Percentiles rank a stretch among this genome's conserved stretches.
Conservation (phyloP, 2,888 invertebrate genomes). For the Nomada lathburiana region DNA sequence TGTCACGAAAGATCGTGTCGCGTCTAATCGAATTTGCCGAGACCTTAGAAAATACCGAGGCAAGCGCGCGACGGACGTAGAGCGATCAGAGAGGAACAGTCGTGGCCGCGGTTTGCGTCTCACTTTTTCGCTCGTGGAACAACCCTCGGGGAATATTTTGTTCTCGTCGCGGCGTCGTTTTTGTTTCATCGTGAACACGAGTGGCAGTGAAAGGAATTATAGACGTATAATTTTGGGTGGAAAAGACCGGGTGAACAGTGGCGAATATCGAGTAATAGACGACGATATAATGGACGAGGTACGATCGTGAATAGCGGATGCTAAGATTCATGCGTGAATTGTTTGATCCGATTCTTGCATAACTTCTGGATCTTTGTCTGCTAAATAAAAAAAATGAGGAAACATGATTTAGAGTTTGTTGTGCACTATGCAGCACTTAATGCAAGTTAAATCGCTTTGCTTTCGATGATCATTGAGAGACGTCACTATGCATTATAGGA, state of each 20-base stretch:
- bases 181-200: not conserved
- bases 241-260: slow-evolving; percentile 16
- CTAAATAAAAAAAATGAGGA: no score
- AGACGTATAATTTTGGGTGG: slow-evolving; percentile 9
- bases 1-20: slow-evolving; percentile 50
- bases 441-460: not conserved
- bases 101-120: slow-evolving; percentile 20
- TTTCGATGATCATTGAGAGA: not conserved
- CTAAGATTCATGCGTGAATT: slow-evolving; percentile 11
- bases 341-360: not conserved
- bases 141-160: slow-evolving; percentile 10
- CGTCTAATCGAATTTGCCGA: slow-evolving; percentile 75
- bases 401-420: not conserved
- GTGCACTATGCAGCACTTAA: slow-evolving; percentile 7
- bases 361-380: not conserved
- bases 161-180: not conserved
- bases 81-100: slow-evolving; percentile 9
- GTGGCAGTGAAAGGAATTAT: slow-evolving; percentile 4
- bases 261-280: slow-evolving; percentile 31
- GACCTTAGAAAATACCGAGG: slow-evolving; percentile 74
- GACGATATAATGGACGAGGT: slow-evolving; percentile 71
- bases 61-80: slow-evolving; percentile 25
- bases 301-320: slow-evolving; percentile 39
- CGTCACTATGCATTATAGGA: not conserved
- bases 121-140: slow-evolving; percentile 6